Evolutionary conservation across 2,888 invertebrate genomes (phyloP), one percentile per base, ranked within the genome.

Genomic region (Carcina quercana): DNA sequence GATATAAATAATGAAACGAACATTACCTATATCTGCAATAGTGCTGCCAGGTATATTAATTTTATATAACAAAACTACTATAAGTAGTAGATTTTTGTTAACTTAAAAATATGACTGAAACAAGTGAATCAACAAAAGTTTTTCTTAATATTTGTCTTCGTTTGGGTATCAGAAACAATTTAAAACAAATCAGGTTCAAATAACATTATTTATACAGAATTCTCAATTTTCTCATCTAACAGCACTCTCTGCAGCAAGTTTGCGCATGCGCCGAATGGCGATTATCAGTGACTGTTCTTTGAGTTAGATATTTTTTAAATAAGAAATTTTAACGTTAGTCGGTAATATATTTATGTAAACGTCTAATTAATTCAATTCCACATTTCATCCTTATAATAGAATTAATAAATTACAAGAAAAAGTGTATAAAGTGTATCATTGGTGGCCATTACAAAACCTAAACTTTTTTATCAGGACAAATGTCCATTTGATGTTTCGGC

Each of bases 231-330:
- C 24, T 28, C n/a, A 22, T 10, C n/a, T 69, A 56, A 58, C 62
- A 79, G 73, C 75, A 76, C 67, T 42, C 36, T 44, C 42, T 59
- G 63, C 59, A 67, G 66, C 78, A 78, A 82, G 80, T 83, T 83
- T 78, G 83, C 82, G 82, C 82, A 83, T 83, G 82, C 82, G 82
- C 82, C 80, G 82, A 82, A 83, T 83, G 82, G 82, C 80, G 82
- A 83, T 65, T 56, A 75, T 75, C 68, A 76, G 80, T 82, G 80
- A 82, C 63, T 78, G 73, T 71, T 78, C 80, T 80, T 79, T 76
- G 78, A 80, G 78, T 72, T 72, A 66, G 67, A 61, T 78, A 80
- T 76, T 82, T 82, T 78, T 49, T 75, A 78, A 71, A 62, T 74
- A 76, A 68, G 74, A 78, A 78, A 80, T 79, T 82, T 73, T 76